Conservation (phyloP, 2,888 invertebrate species). For the Chloroclysta siterata region DNA sequence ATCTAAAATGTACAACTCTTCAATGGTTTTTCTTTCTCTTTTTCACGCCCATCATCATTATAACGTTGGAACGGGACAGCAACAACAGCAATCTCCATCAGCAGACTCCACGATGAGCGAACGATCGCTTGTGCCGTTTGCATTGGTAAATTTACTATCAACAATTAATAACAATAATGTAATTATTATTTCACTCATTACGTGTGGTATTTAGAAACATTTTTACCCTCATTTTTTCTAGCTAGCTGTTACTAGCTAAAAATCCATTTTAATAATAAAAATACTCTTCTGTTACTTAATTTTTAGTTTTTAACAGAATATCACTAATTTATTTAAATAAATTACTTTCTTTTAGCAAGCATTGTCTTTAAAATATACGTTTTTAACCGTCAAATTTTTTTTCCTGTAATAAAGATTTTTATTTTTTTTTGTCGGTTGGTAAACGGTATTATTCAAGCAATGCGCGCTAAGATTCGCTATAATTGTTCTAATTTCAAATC, state of each 20-base stretch:
- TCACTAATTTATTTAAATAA: background rate
- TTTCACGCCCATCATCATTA: conserved; percentile 60
- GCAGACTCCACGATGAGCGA: conserved; percentile 84
- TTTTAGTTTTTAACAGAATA: background rate
- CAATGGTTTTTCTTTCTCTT: conserved; percentile 49
- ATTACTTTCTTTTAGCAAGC: background rate
- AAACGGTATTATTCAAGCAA: background rate
- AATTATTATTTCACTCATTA: conserved; percentile 64
- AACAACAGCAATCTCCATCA: conserved; percentile 81
- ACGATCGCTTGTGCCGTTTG: conserved; percentile 80
- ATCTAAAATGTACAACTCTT: background rate
- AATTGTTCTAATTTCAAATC: background rate
- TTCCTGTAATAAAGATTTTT: too few species aligned
- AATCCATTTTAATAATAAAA: too few species aligned
- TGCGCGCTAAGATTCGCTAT: background rate
- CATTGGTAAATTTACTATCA: conserved; percentile 82
- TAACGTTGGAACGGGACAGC: conserved; percentile 65
- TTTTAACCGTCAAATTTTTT: too few species aligned
- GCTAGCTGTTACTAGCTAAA: too few species aligned
- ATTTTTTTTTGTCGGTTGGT: background rate
- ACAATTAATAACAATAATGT: conserved; percentile 77
- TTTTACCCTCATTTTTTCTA: conserved; percentile 26
- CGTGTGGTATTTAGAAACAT: conserved; percentile 38
- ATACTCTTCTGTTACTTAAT: background rate
- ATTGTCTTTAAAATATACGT: background rate